Percentiles rank a stretch among this genome's conserved stretches.
Evolutionary conservation across 2,888 invertebrate species (phyloP).

Genomic region (Megamerina dolium): DNA sequence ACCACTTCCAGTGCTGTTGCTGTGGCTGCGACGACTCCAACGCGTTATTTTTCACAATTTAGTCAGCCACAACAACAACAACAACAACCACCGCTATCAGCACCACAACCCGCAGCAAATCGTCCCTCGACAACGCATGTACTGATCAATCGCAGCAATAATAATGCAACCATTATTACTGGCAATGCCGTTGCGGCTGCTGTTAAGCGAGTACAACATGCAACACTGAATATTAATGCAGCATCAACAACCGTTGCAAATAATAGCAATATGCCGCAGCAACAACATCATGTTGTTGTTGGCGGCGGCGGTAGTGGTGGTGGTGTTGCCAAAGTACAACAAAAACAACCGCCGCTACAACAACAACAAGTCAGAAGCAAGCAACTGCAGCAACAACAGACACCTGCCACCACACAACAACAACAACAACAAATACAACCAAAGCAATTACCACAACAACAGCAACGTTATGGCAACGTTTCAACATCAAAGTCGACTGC

Average conservation of each 20-base stretch:
- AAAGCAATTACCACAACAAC: slow-evolving; percentile 11
- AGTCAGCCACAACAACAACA: slow-evolving; percentile 23
- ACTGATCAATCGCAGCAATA: slow-evolving; percentile 26
- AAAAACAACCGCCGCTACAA: slow-evolving; percentile 14
- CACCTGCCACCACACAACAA: slow-evolving; percentile 10
- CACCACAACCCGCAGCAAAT: slow-evolving; percentile 21
- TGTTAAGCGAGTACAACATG: slow-evolving; percentile 25
- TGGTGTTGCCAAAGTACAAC: slow-evolving; percentile 18
- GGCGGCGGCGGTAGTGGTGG: background rate
- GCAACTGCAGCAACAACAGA: slow-evolving; percentile 13
- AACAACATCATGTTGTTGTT: background rate
- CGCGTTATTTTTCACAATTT: slow-evolving; percentile 39
- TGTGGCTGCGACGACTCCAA: too few species aligned
- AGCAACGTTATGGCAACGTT: slow-evolving; percentile 3
- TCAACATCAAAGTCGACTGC: slow-evolving; percentile 1
- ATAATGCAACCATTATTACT: slow-evolving; percentile 25
- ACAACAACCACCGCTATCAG: slow-evolving; percentile 18
- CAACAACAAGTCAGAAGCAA: slow-evolving; percentile 10
- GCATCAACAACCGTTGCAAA: slow-evolving; percentile 2
- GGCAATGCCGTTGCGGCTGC: slow-evolving; percentile 24
- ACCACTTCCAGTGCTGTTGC: slow-evolving; percentile 10
- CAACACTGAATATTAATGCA: slow-evolving; percentile 23
- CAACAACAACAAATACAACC: slow-evolving; percentile 17
- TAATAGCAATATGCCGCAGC: slow-evolving; percentile 1
- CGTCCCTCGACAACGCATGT: slow-evolving; percentile 22